phyloP scores from a whole-genome alignment of 2,113 vertebrate species.

The Oryzias melastigma region DNA sequence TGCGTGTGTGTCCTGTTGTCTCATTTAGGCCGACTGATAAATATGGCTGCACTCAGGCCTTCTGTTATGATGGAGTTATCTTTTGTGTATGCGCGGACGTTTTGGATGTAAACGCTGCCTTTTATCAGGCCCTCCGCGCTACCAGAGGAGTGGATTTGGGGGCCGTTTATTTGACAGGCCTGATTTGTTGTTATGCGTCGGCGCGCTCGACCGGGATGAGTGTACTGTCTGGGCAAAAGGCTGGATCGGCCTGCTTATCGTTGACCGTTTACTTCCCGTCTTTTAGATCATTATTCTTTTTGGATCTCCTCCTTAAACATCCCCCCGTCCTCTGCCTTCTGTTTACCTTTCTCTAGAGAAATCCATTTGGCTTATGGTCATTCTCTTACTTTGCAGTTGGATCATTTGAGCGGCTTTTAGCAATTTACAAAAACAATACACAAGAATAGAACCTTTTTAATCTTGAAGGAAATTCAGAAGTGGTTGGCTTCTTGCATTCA shows the following conservation, averaged over 20 bases:
- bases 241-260: constrained; percentile 42
- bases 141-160: constrained; percentile 21
- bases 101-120: constrained; percentile 51
- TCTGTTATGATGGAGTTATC: constrained; percentile 67
- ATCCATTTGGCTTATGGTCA: constrained; percentile 21
- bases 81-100: constrained; percentile 48
- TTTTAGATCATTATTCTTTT: constrained; percentile 40
- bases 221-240: constrained; percentile 25
- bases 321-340: constrained; percentile 37
- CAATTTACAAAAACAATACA: no score
- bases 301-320: constrained; percentile 51
- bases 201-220: constrained; percentile 21
- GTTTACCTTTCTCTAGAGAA: constrained; percentile 52
- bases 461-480: no score
- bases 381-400: constrained; percentile 13
- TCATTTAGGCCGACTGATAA: constrained; percentile 50
- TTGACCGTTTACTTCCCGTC: constrained; percentile 50
- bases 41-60: constrained; percentile 24
- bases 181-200: constrained; percentile 57
- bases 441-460: no score
- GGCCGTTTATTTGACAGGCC: constrained; percentile 62
- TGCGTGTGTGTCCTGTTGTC: constrained; percentile 40
- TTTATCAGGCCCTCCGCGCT: constrained; percentile 47
- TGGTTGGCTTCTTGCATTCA: no score
- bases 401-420: constrained; percentile 21